Conservation (phyloP, 2,113 vertebrate species). For the Lagopus muta region DNA sequence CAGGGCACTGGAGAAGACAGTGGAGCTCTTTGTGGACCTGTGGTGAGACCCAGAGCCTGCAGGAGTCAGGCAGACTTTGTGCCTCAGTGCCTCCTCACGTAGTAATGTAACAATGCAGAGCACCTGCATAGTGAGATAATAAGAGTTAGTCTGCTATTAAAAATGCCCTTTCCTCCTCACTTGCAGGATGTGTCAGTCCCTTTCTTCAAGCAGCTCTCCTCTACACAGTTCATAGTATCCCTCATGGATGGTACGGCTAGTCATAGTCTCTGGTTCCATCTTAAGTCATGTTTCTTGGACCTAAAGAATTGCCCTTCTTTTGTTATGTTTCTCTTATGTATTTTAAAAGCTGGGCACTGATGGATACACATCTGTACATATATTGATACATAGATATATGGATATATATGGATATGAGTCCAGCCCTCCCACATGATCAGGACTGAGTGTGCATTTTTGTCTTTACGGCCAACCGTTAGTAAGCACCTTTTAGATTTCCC, state of each 20-base stretch:
- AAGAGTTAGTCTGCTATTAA: neutral
- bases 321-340: neutral
- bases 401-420: neutral
- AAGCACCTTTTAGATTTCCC: neutral
- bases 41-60: neutral
- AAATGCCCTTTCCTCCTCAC: neutral
- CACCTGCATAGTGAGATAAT: neutral
- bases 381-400: no score
- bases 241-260: neutral
- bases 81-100: neutral
- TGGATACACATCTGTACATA: neutral
- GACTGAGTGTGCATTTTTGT: neutral
- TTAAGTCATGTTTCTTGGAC: neutral
- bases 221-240: neutral
- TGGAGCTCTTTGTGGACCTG: neutral
- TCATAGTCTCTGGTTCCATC: neutral
- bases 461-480: neutral
- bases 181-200: neutral
- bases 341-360: neutral
- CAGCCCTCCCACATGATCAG: accelerated
- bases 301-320: neutral
- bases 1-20: neutral
- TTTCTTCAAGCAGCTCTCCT: neutral
- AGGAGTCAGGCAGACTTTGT: neutral
- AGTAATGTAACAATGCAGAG: neutral